Evolutionary conservation across 2,113 vertebrate species (phyloP).

Genomic region (Sprattus sprattus): DNA sequence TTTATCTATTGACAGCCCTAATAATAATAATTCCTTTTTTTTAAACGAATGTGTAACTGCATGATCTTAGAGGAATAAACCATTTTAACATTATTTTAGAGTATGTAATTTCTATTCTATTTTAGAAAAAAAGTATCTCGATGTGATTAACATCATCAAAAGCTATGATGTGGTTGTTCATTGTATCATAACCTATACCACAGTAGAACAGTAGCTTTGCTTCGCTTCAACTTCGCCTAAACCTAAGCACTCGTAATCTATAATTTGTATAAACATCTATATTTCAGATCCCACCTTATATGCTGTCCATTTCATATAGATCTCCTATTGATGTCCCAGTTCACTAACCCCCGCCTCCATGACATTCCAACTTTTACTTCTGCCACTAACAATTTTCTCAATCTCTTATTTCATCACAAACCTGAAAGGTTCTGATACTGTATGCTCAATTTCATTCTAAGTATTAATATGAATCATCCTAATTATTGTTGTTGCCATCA

Average conservation of each 20-base stretch:
- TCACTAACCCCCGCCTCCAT: not conserved
- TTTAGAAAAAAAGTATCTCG: not conserved
- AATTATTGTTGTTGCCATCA: not conserved
- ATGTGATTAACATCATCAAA: not conserved
- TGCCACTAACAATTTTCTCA: conserved; percentile 11
- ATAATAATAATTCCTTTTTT: not conserved
- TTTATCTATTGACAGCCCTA: not conserved
- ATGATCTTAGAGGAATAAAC: not conserved
- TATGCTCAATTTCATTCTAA: not conserved
- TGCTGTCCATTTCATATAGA: not conserved
- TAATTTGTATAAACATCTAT: not conserved
- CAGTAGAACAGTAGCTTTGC: no score
- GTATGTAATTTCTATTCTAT: not conserved
- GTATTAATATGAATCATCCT: not conserved
- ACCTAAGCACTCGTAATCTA: not conserved
- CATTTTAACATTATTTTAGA: not conserved
- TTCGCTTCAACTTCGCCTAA: not conserved
- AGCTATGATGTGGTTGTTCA: not conserved
- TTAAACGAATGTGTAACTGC: not conserved
- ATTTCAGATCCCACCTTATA: not conserved
- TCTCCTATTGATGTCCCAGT: not conserved
- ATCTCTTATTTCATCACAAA: not conserved
- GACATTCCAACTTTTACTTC: not conserved
- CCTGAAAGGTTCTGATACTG: not conserved
- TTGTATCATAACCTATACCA: not conserved